Percentiles rank a stretch among this genome's conserved stretches.
These are phyloP conservation scores for Cavia porcellus DNA, from an alignment of 2,113 vertebrate genomes.

Conservation along the genomic window DNA sequence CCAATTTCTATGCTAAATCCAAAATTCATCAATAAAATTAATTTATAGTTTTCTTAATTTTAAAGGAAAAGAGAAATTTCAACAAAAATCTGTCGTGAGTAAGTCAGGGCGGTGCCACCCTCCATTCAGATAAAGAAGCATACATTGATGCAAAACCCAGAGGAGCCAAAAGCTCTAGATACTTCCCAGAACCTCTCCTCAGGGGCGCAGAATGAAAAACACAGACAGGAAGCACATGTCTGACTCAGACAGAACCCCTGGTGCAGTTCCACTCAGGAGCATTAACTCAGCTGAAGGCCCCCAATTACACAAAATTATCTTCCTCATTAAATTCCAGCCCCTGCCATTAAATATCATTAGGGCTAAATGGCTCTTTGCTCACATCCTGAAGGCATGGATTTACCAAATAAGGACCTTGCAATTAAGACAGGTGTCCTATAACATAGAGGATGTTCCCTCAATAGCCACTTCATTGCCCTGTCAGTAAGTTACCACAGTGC, in stretches of 20 bases:
- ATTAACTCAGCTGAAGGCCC: constrained; percentile 50
- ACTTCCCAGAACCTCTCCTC: not conserved
- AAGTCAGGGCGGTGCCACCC: not conserved
- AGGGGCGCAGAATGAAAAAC: not conserved
- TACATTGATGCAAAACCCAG: accelerated
- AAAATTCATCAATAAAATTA: not conserved
- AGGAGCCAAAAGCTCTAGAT: too few species aligned
- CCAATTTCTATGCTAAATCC: not conserved
- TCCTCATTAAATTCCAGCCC: constrained; percentile 64
- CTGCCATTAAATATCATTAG: constrained; percentile 75
- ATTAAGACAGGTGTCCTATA: constrained; percentile 50
- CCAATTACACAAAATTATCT: constrained; percentile 72
- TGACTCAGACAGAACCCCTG: constrained; percentile 2
- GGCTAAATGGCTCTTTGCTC: constrained; percentile 70
- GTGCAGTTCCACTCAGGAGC: not conserved
- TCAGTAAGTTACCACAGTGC: not conserved
- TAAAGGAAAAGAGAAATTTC: not conserved
- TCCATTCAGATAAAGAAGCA: not conserved
- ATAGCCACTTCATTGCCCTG: not conserved
- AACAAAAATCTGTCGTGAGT: not conserved
- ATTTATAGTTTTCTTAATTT: not conserved
- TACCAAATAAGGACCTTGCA: constrained; percentile 47
- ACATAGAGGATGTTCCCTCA: not conserved
- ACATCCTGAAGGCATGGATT: constrained; percentile 70
- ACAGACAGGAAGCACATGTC: not conserved